Base-by-base conservation (phyloP, 1,140 invertebrate genomes). In the Cydia splendana region DNA sequence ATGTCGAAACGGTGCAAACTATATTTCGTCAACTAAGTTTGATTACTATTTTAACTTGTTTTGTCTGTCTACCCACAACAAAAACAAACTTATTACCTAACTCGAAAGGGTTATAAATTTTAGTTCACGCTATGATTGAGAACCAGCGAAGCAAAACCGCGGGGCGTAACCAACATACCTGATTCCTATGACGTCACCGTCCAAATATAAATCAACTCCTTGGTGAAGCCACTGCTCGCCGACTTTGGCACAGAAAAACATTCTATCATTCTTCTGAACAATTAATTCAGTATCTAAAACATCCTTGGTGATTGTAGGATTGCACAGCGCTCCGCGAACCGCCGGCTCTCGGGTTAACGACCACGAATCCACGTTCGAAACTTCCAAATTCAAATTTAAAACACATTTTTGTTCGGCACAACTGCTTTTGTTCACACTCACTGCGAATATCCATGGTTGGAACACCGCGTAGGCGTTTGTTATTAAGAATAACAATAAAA, bases 401-500 rank as follows among this genome's bases (percentile, higher is more conserved):
- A 84, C 85, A 89, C 89, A 91, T 80, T 83, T 85, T 28, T 78
- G 74, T 45, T 82, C 76, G 75, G 75, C 76, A 84, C 89, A 91
- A 74, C 78, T 75, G 65, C 77, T 77, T 69, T 82, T 84, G 62
- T 86, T 81, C 57, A 87, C 77, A 74, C 83, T 80, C 48, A 89
- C 84, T 15, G 84, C 79, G 57, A 87, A 87, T 86, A 89, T 88
- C 89, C 87, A 87, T 87, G 87, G 87, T 65, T 83, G 82, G 45
- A 82, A 81, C 78, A 77, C 79, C 75, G 88, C 84, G 74, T 82
- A 77, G 62, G 85, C 81, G 75, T 84, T 84, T 80, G 78, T 85
- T 83, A 87, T 84, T 82, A 87, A 84, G 85, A 89, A 88, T 84
- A 91, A 87, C 77, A 90, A 84, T 78, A 91, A 80, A 81, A 89